Conservation (phyloP, 2,797 vertebrate species). For the Pyrocephalus nanus region DNA sequence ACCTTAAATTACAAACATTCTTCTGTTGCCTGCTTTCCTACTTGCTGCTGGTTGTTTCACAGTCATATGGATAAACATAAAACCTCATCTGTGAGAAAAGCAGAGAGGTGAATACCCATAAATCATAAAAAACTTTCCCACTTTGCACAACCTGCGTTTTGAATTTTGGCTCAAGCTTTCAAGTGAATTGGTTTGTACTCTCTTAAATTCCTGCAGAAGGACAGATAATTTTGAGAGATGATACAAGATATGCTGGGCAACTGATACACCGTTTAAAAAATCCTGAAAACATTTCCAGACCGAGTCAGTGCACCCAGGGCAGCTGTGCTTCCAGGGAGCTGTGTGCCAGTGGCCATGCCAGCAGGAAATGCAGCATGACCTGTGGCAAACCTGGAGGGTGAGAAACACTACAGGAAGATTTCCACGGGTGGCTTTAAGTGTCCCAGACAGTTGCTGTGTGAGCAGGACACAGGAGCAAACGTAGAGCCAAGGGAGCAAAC, state of each 20-base stretch:
- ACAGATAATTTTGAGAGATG: background rate
- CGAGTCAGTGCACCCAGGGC: background rate
- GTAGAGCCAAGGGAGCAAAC: background rate
- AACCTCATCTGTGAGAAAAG: background rate
- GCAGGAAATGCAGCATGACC: conserved; percentile 37
- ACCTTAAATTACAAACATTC: background rate
- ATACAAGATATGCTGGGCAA: background rate
- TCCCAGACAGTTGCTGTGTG: background rate
- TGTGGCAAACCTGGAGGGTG: background rate
- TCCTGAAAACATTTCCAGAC: conserved; percentile 6
- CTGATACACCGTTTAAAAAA: background rate
- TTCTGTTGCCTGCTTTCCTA: background rate
- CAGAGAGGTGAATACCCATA: background rate
- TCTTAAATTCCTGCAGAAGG: background rate
- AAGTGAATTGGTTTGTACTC: background rate
- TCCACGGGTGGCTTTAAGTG: background rate
- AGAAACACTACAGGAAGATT: background rate
- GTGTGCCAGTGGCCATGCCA: background rate
- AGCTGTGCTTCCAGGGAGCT: conserved; percentile 29
- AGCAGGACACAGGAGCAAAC: background rate
- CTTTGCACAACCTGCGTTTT: background rate
- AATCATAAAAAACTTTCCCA: background rate
- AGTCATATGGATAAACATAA: background rate
- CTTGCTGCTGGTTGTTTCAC: background rate
- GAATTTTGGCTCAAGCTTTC: background rate